Conservation (phyloP, 2,888 invertebrate genomes). For the Torymus aiolomorphi region DNA sequence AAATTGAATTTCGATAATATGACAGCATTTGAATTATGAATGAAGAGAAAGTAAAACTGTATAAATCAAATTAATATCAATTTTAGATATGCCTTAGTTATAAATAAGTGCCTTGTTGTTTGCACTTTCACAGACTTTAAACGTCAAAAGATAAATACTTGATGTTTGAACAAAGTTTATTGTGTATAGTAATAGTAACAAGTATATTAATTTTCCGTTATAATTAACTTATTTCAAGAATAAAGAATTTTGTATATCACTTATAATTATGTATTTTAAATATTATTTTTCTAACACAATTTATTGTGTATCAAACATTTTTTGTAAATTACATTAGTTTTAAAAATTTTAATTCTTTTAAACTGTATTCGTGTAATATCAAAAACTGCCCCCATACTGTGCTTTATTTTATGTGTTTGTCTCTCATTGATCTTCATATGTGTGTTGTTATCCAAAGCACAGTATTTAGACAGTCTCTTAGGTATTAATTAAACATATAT, state of each 20-base stretch:
- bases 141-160: slow-evolving; percentile 23
- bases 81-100: slow-evolving; percentile 12
- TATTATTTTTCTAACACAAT: not conserved
- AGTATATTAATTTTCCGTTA: not conserved
- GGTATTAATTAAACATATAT: no score
- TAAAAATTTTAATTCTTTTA: no score
- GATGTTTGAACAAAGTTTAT: not conserved
- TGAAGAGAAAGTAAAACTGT: slow-evolving; percentile 13
- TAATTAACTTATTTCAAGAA: slow-evolving; percentile 31
- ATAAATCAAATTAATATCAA: slow-evolving; percentile 2
- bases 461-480: no score
- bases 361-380: no score
- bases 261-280: not conserved
- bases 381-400: no score
- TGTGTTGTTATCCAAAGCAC: no score
- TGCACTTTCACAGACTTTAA: slow-evolving; percentile 23
- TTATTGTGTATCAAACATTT: not conserved
- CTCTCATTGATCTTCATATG: no score
- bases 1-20: slow-evolving; percentile 6
- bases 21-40: not conserved
- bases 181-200: no score
- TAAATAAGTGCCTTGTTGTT: slow-evolving; percentile 47
- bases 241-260: slow-evolving; percentile 35
- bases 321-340: no score
- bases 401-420: no score